Conservation (phyloP, 1,140 invertebrate genomes). For the Caenorhabditis remanei region DNA sequence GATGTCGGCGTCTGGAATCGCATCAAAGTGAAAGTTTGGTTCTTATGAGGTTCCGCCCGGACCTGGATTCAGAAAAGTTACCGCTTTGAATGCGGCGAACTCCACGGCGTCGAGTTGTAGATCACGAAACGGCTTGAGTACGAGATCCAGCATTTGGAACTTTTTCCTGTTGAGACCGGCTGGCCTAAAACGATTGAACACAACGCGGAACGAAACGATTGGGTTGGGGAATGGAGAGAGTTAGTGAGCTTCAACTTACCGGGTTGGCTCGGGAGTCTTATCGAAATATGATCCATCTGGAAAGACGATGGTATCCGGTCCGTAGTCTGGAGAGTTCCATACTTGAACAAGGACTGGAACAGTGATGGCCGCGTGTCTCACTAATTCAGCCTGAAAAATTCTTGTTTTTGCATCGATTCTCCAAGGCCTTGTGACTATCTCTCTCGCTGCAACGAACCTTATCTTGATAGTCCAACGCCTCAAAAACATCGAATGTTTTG, state of each 20-base stretch:
- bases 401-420: not conserved
- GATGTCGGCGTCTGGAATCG: conserved; percentile 67
- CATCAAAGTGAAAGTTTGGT: conserved; percentile 47
- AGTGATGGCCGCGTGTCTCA: conserved; percentile 76
- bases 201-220: conserved; percentile 47
- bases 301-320: conserved; percentile 75
- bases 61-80: conserved; percentile 78
- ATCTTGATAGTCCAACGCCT: conserved; percentile 68
- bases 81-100: conserved; percentile 77
- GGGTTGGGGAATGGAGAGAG: not conserved
- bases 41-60: conserved; percentile 67
- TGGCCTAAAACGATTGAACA: conserved; percentile 66
- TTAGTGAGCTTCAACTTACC: conserved; percentile 44
- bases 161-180: conserved; percentile 77
- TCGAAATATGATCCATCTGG: conserved; percentile 75
- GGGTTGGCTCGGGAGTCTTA: conserved; percentile 70
- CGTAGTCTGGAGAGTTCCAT: conserved; percentile 75
- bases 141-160: conserved; percentile 77
- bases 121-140: conserved; percentile 75
- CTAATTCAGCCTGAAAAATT: conserved; percentile 72
- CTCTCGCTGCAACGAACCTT: conserved; percentile 67
- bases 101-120: conserved; percentile 76
- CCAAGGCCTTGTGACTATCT: not conserved
- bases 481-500: conserved; percentile 74
- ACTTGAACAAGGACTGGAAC: conserved; percentile 76